phyloP scores from a whole-genome alignment of 2,888 invertebrate genomes.

The Resseliella maxima region DNA sequence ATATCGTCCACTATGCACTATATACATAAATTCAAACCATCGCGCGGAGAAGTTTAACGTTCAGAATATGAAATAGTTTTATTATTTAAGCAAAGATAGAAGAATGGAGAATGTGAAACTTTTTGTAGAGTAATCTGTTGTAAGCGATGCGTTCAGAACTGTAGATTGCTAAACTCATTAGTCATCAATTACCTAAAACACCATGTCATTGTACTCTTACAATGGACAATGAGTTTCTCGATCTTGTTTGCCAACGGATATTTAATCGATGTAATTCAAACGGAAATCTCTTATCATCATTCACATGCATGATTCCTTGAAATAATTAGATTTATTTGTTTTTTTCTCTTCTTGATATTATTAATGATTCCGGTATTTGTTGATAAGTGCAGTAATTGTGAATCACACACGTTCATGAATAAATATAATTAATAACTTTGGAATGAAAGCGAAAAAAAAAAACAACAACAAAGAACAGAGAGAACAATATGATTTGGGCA shows the following conservation, averaged over 20 bases:
- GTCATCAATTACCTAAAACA: constrained; percentile 41
- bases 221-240: neutral
- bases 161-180: constrained; percentile 48
- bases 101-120: neutral
- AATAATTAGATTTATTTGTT: constrained; percentile 34
- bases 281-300: constrained; percentile 43
- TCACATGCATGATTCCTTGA: constrained; percentile 29
- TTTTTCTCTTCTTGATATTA: neutral
- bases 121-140: constrained; percentile 28
- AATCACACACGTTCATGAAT: neutral
- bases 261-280: constrained; percentile 14
- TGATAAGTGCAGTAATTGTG: constrained; percentile 3
- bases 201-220: neutral
- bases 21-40: neutral
- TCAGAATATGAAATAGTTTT: constrained; percentile 8
- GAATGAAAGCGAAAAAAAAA: neutral
- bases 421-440: constrained; percentile 17
- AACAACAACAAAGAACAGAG: neutral
- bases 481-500: neutral
- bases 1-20: neutral
- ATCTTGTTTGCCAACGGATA: neutral
- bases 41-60: neutral
- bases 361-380: constrained; percentile 2
- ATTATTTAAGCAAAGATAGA: no score
- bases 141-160: constrained; percentile 7